A percentile compares a stretch with the other conserved stretches of the same genome.
Evolutionary conservation across 1,140 invertebrate genomes (phyloP).

Genomic region (Asobara japonica): DNA sequence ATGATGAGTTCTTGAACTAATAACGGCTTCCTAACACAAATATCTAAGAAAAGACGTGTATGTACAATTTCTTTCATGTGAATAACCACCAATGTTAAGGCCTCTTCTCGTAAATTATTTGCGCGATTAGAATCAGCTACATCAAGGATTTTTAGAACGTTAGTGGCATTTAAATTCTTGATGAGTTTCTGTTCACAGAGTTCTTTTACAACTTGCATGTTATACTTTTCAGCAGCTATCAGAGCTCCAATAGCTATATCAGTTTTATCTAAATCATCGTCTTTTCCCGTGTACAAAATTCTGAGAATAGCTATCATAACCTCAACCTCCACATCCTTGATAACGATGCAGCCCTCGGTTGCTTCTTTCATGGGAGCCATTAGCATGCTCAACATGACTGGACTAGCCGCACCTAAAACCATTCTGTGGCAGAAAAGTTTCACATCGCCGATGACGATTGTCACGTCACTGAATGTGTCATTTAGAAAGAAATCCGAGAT

Average conservation of each 20-base stretch:
- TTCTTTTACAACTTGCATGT: background rate
- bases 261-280: background rate
- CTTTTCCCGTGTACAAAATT: constrained; percentile 49
- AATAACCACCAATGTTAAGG: too few relatives aligned
- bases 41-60: too few relatives aligned
- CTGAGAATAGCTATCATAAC: constrained; percentile 51
- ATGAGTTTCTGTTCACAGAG: background rate
- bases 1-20: too few relatives aligned
- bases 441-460: constrained; percentile 64
- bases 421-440: constrained; percentile 74
- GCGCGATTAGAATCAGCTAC: background rate
- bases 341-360: constrained; percentile 44
- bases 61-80: too few relatives aligned
- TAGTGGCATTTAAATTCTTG: background rate
- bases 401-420: constrained; percentile 74
- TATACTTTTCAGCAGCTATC: background rate
- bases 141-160: background rate
- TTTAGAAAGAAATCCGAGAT: background rate
- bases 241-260: background rate
- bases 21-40: too few relatives aligned
- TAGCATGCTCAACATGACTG: constrained; percentile 82
- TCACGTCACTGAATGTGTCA: constrained; percentile 59
- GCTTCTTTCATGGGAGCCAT: constrained; percentile 64
- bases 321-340: constrained; percentile 51
- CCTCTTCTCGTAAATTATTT: too few relatives aligned